Conservation (phyloP, 1,140 invertebrate genomes). For the Hyles vespertilio region DNA sequence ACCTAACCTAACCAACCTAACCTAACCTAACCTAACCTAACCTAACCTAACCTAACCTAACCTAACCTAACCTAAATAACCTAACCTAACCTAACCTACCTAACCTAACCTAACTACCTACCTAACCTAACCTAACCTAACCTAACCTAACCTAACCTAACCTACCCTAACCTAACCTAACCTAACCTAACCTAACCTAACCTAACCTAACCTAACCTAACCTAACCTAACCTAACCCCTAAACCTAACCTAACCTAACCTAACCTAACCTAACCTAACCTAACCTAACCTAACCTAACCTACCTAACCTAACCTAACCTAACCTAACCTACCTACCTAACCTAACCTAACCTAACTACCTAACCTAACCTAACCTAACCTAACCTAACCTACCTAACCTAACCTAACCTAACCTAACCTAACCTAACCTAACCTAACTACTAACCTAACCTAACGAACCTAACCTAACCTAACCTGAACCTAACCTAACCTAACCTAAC, state of each 20-base stretch:
- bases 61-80: constrained; percentile 18
- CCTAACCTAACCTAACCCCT: constrained; percentile 43
- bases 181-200: constrained; percentile 30
- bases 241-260: constrained; percentile 46
- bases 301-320: constrained; percentile 44
- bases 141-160: constrained; percentile 27
- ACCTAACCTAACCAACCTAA: constrained; percentile 23
- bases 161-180: constrained; percentile 28
- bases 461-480: constrained; percentile 1
- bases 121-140: constrained; percentile 27
- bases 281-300: constrained; percentile 38
- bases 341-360: constrained; percentile 32
- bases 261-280: constrained; percentile 43
- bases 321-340: constrained; percentile 43
- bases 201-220: constrained; percentile 25
- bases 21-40: constrained; percentile 21
- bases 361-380: constrained; percentile 1
- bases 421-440: constrained; percentile 4
- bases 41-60: constrained; percentile 18
- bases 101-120: constrained; percentile 21
- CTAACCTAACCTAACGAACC: constrained; percentile 2
- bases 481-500: background rate
- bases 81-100: constrained; percentile 27
- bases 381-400: constrained; percentile 4
- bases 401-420: constrained; percentile 4